These are phyloP conservation scores for Calephelis nemesis DNA, from an alignment of 1,140 invertebrate genomes.

Conservation along the genomic window DNA sequence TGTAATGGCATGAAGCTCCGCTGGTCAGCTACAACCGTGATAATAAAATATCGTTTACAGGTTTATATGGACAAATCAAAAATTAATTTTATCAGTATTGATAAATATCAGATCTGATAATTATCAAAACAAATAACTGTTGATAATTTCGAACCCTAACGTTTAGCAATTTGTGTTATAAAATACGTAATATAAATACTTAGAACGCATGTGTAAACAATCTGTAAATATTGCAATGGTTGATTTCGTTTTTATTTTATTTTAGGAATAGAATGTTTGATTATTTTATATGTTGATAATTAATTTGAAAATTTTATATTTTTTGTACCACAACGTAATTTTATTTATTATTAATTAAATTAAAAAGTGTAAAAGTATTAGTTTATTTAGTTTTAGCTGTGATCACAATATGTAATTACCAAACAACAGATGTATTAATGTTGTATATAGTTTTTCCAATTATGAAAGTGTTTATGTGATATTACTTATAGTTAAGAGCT, in stretches of 20 bases:
- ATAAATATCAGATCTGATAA: too few relatives aligned
- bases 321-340: constrained; percentile 12
- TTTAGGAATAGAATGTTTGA: not conserved
- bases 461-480: constrained; percentile 77
- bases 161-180: too few relatives aligned
- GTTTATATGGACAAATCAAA: too few relatives aligned
- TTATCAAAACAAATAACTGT: too few relatives aligned
- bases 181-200: too few relatives aligned
- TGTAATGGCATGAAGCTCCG: too few relatives aligned
- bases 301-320: not conserved
- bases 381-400: constrained; percentile 48
- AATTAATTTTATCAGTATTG: too few relatives aligned
- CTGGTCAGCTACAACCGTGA: too few relatives aligned
- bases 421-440: constrained; percentile 44
- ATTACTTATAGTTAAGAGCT: constrained; percentile 75
- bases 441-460: constrained; percentile 74
- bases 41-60: too few relatives aligned
- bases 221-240: too few relatives aligned
- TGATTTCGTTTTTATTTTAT: not conserved
- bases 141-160: too few relatives aligned
- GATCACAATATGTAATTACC: constrained; percentile 44
- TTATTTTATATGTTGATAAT: not conserved
- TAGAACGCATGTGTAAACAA: too few relatives aligned
- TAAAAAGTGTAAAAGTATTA: constrained; percentile 6
- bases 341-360: constrained; percentile 22